Evolutionary conservation across 2,888 invertebrate genomes (phyloP), one percentile per base, ranked within the genome.

Genomic region (Pecten maximus): DNA sequence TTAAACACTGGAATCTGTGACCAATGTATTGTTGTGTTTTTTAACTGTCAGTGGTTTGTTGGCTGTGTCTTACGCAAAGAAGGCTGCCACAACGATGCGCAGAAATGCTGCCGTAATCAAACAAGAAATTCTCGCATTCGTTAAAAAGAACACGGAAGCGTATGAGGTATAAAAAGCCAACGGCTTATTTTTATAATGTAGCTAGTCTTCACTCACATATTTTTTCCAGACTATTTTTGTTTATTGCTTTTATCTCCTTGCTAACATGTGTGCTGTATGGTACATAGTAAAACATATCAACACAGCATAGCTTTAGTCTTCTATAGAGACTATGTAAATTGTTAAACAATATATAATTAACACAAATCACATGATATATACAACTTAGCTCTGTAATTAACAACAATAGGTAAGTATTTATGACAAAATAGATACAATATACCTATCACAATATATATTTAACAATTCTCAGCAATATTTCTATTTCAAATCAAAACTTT

Each of bases 81-180:
- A 92, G 89, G 97, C 97, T 96, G 97, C 97, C 96, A 93, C 92
- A 40, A 93, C 94, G 40, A 93, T 94, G 94, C 93, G 91, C 89
- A 90, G 93, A 89, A 94, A 94, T 87, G 96, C 95, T 87, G 95
- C 95, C 48, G 94, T 94, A 88, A 96, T 96, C 89, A 97, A 97
- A 93, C 95, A 96, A 92, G 95, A 96, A 91, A 94, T 97, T 40
- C 94, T 96, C 44, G 90, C 94, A 90, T 97, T 96, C 94, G 95
- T 95, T 93, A 93, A 95, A 93, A 87, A 91, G 88, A 95, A 95
- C 93, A 96, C 96, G 35, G 91, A 91, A 48, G 96, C 96, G 89
- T 97, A 97, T 93, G 95, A 96, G 96, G 96, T 96, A 96, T 92
- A 88, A 28, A 19, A 4, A 74, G 28, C 23, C 74, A 28, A 35